Conservation (phyloP, 2,888 invertebrate species). For the Sarcophaga caerulescens region DNA sequence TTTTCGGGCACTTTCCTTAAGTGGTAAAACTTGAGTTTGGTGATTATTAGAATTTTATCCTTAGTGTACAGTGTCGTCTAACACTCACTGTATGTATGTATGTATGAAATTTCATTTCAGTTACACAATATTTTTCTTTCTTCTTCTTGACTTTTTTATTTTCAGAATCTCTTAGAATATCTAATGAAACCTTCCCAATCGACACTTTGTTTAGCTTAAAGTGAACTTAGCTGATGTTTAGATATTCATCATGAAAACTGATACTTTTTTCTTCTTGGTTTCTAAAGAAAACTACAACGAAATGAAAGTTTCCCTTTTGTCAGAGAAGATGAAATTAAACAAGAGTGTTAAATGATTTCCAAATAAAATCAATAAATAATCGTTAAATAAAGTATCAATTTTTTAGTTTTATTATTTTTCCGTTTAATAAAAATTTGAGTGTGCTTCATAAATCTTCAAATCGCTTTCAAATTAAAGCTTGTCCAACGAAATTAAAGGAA, state of each 20-base stretch:
- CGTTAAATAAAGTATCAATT: constrained; percentile 27
- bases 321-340: not conserved
- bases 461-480: not conserved
- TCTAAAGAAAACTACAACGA: constrained; percentile 1
- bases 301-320: constrained; percentile 30
- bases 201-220: not conserved
- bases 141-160: constrained; percentile 4
- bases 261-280: constrained; percentile 24
- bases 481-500: not conserved
- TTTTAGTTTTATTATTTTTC: not conserved
- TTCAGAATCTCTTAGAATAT: not conserved
- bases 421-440: too few species aligned
- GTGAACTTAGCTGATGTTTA: too few species aligned
- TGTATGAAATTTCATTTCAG: not conserved
- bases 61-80: too few species aligned
- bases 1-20: too few species aligned
- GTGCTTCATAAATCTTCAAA: not conserved
- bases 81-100: not conserved
- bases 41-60: too few species aligned
- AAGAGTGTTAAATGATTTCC: constrained; percentile 26
- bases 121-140: not conserved
- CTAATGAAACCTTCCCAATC: constrained; percentile 2
- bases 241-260: constrained; percentile 1
- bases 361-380: constrained; percentile 26
- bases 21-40: too few species aligned